Evolutionary conservation across 2,888 invertebrate genomes (phyloP).

Genomic region (Urechis unicinctus): DNA sequence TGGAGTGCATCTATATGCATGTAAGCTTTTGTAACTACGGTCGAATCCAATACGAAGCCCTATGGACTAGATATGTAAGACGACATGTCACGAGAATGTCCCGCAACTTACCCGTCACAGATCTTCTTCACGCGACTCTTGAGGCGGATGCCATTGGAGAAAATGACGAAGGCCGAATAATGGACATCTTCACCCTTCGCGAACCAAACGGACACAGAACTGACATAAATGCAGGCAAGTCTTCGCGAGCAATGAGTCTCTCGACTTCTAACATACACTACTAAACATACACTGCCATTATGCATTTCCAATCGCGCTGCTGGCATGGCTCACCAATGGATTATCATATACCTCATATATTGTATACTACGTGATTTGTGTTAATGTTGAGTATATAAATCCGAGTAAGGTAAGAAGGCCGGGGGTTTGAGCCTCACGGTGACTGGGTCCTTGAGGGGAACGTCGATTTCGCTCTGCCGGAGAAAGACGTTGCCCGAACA

Average conservation of each 20-base stretch:
- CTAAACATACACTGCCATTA: no score
- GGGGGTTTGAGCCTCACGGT: constrained; percentile 62
- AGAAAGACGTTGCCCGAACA: constrained; percentile 90
- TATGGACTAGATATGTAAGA: no score
- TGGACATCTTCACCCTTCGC: constrained; percentile 85
- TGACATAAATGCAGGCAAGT: no score
- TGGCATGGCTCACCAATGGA: no score
- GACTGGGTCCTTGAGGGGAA: constrained; percentile 85
- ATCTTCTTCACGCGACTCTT: constrained; percentile 97
- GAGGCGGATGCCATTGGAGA: constrained; percentile 88
- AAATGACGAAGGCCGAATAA: constrained; percentile 83
- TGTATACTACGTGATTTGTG: not conserved
- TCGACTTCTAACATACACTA: no score
- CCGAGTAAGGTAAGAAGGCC: not conserved
- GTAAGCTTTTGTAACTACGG: no score
- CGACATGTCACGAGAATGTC: not conserved
- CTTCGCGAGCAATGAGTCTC: no score
- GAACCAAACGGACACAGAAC: constrained; percentile 13
- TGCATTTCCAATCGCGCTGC: no score
- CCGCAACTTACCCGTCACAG: constrained; percentile 71
- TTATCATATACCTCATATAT: not conserved
- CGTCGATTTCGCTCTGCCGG: constrained; percentile 89
- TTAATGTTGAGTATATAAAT: not conserved
- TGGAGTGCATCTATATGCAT: no score
- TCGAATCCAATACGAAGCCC: no score